phyloP scores from a whole-genome alignment of 2,113 vertebrate genomes.

The Thunnus thynnus region DNA sequence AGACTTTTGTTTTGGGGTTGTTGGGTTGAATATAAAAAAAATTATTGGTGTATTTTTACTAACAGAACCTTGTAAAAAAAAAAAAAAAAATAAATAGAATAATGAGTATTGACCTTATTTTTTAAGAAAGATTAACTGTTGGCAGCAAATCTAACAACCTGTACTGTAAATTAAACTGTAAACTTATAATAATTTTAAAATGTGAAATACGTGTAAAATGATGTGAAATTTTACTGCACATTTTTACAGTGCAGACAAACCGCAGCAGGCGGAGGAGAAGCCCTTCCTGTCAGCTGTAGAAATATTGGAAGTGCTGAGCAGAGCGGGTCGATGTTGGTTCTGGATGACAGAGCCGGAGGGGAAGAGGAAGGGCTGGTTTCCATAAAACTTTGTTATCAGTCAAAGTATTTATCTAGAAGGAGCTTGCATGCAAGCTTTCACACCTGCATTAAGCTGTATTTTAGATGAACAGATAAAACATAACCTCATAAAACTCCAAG shows the following conservation, averaged over 20 bases:
- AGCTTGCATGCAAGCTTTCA: background rate
- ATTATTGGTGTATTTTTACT: no score
- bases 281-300: conserved; percentile 39
- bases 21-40: no score
- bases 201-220: no score
- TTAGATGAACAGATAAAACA: background rate
- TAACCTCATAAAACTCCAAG: background rate
- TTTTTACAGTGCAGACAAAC: background rate
- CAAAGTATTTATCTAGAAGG: background rate
- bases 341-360: conserved; percentile 5
- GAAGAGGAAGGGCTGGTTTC: conserved; percentile 1
- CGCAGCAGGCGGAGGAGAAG: conserved; percentile 3
- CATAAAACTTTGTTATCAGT: conserved; percentile 28
- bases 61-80: no score
- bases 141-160: no score
- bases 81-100: no score
- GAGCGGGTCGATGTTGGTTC: conserved; percentile 11
- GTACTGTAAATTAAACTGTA: no score
- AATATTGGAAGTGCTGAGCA: conserved; percentile 46
- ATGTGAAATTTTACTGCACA: no score
- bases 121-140: no score
- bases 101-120: no score
- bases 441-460: background rate
- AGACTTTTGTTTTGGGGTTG: no score
- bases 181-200: no score